Evolutionary conservation across 1,140 invertebrate species (phyloP), one percentile per base, ranked within the genome.

Genomic region (Pachyrhynchus sulphureomaculatus): DNA sequence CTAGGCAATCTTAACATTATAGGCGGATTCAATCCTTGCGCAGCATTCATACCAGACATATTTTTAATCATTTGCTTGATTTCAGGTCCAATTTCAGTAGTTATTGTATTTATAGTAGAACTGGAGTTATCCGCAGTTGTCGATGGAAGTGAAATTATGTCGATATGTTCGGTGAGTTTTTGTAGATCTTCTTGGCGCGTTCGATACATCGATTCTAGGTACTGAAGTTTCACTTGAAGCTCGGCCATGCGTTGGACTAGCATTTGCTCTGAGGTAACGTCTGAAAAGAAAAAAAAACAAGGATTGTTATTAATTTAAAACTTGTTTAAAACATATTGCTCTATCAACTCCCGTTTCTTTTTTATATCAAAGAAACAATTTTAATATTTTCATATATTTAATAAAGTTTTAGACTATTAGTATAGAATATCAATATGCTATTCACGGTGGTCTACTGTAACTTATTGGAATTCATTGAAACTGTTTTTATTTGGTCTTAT

Each of bases 151-250:
- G 62, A 65, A 23, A 71, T 58, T 48, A 76, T 75, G 24, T 82
- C 82, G 36, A 87, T 78, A 67, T 87, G 83, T 61, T 83, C 82
- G 6, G 84, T 81, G 9, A 91, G 72, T 26, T 83, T 75, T 17
- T 84, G 81, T 1, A 91, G 81, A 69, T 91, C 88, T 72, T 88
- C 85, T 67, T 89, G 83, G 3, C 88, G 72, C 0, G 86, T 82
- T 10, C 83, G 76, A 71, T 89, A 90, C 73, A 89, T 80, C 5
- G 85, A 82, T 67, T 91, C 87, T 18, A 90, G 77, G 67, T 87
- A 88, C 66, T 88, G 84, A 10, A 91, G 72, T 20, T 86, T 81
- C 42, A 87, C 83, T 55, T 87, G 85, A 65, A 90, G 80, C 61
- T 89, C 87, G 18, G 86, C 85, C 64, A 90, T 75, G 45, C 83